Conservation (phyloP, 2,113 vertebrate species). For the Psammodynastes pulverulentus region DNA sequence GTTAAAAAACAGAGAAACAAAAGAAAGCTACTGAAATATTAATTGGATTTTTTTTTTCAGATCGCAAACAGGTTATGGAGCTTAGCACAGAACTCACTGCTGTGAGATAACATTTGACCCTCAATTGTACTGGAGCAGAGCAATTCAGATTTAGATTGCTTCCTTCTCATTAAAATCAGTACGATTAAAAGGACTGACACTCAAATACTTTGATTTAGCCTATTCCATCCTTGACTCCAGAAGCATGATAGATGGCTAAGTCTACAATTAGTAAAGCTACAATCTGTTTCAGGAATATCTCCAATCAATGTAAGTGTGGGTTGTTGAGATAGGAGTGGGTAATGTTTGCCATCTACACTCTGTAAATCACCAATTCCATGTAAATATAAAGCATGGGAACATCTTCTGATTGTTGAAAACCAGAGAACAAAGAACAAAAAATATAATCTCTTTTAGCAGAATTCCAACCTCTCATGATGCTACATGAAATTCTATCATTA, state of each 20-base stretch:
- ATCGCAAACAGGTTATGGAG: not conserved
- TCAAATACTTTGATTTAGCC: not conserved
- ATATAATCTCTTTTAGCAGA: conserved; percentile 7
- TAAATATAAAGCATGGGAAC: not conserved
- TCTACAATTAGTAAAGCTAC: not conserved
- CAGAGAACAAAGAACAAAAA: not conserved
- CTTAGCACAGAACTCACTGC: not conserved
- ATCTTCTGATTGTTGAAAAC: not conserved
- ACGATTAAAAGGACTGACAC: not conserved
- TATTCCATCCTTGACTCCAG: not conserved
- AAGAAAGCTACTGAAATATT: conserved; percentile 21
- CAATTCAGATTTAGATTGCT: not conserved
- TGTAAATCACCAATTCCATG: not conserved
- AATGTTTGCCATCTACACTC: not conserved
- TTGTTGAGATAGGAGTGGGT: not conserved
- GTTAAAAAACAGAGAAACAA: not conserved
- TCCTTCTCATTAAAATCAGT: not conserved
- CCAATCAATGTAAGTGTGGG: not conserved
- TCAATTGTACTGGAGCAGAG: not conserved
- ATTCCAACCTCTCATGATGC: not conserved
- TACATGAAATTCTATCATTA: conserved; percentile 18
- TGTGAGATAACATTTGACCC: not conserved
- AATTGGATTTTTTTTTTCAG: conserved; percentile 3
- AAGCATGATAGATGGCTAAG: not conserved
- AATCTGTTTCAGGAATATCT: not conserved